These are phyloP conservation scores for Cuniculus paca DNA, from an alignment of 2,797 vertebrate genomes.

Conservation along the genomic window DNA sequence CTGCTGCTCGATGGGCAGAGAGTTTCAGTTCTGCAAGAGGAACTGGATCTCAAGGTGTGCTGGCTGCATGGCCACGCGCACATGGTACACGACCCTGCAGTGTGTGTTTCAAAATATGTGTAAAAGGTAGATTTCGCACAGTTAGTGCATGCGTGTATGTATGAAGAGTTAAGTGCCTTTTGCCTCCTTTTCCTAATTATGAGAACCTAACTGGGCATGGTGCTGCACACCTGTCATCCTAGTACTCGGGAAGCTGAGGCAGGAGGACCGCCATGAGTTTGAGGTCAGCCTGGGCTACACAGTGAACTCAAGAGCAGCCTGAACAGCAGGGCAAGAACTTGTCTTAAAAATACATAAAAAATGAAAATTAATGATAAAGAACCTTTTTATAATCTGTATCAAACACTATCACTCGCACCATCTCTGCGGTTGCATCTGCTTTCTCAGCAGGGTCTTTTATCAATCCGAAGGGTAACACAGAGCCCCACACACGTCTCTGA, in stretches of 20 bases:
- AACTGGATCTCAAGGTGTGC: background rate
- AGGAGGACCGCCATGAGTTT: background rate
- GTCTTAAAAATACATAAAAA: background rate
- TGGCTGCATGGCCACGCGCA: accelerated
- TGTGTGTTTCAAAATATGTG: background rate
- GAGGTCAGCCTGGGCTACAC: background rate
- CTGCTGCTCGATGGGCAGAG: background rate
- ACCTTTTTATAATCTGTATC: background rate
- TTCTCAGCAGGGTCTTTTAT: background rate
- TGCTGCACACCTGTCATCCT: background rate
- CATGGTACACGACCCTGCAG: background rate
- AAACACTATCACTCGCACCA: background rate
- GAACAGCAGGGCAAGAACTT: background rate
- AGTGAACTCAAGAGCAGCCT: background rate
- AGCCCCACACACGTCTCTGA: background rate
- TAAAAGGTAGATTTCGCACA: background rate
- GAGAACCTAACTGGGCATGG: background rate
- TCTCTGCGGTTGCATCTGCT: background rate
- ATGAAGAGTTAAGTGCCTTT: background rate
- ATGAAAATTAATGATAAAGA: background rate
- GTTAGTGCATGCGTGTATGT: too few relatives aligned
- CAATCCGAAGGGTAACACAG: background rate
- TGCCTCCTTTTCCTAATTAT: background rate
- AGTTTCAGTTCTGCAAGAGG: background rate
- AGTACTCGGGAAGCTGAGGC: background rate